A percentile compares a stretch with the other conserved stretches of the same genome.
phyloP scores from a whole-genome alignment of 1,140 invertebrate species.

The Apis laboriosa region DNA sequence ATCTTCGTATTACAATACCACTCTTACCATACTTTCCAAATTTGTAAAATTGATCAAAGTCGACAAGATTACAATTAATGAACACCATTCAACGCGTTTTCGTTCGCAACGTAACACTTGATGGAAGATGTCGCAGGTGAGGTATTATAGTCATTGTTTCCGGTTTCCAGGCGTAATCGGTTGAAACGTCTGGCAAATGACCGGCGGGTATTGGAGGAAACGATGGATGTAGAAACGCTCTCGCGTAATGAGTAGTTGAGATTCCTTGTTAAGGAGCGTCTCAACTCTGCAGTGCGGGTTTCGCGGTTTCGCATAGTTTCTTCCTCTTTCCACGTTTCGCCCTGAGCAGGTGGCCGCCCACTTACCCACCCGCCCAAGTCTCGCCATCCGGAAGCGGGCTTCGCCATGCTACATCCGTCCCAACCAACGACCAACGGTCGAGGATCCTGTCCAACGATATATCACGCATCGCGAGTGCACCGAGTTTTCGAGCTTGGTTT shows the following conservation, averaged over 20 bases:
- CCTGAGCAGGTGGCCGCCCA: background rate
- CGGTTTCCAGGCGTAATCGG: slow-evolving; percentile 30
- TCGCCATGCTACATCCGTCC: background rate
- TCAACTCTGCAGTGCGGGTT: slow-evolving; percentile 66
- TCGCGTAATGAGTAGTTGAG: slow-evolving; percentile 70
- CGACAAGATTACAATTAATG: background rate
- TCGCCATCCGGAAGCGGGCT: background rate
- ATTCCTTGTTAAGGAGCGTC: slow-evolving; percentile 66
- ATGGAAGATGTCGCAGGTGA: background rate
- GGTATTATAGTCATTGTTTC: slow-evolving; percentile 44
- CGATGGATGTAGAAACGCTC: slow-evolving; percentile 56
- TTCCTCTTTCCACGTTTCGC: slow-evolving; percentile 35
- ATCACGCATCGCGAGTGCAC: background rate
- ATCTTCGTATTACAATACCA: no score
- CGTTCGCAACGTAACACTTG: no score
- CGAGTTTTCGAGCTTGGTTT: no score
- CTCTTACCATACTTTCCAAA: no score
- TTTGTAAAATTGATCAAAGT: background rate
- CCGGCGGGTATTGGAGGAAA: slow-evolving; percentile 41
- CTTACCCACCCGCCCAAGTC: background rate
- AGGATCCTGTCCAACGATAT: background rate
- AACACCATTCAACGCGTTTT: background rate
- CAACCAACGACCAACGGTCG: background rate
- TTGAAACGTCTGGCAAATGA: slow-evolving; percentile 53
- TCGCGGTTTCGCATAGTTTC: slow-evolving; percentile 68